Base-by-base conservation (phyloP, 2,888 invertebrate species). In the Melanargia galathea region DNA sequence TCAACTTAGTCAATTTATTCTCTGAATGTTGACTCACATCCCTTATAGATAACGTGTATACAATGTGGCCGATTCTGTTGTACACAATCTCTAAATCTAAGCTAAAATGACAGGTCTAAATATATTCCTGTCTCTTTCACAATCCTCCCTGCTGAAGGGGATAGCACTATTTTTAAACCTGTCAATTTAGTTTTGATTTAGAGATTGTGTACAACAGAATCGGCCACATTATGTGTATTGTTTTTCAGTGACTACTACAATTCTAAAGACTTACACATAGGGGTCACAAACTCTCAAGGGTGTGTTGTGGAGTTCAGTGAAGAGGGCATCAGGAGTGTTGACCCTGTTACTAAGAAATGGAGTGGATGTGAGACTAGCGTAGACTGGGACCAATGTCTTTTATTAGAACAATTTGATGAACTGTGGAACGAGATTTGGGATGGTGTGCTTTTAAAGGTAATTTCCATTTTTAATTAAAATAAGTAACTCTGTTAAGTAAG, bases 201-300 rank as follows among this genome's bases (percentile, higher is more conserved):
- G n/a, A n/a, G n/a, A n/a, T n/a, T n/a, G n/a, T n/a, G n/a, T n/a
- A n/a, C n/a, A n/a, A n/a, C n/a, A n/a, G n/a, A n/a, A n/a, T n/a
- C n/a, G n/a, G n/a, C n/a, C n/a, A n/a, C n/a, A n/a, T n/a, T n/a
- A n/a, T n/a, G n/a, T n/a, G n/a, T 49, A 49, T 66, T 71, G 63
- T 56, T 66, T 92, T 92, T 51, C 90, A 97, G 96, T 84, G 95
- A 96, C 85, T 97, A 97, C 84, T 93, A 93, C 80, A 95, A 96
- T 82, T 94, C 94, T 52, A 95, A 95, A 82, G 96, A 97, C 89
- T 93, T 98, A 69, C 98, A 98, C 86, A 97, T 98, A 82, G 98
- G 97, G 62, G 94, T 98, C 69, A 97, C 97, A 60, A 95, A 96
- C 77, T 97, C 97, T 8, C 91, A 91, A 65, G 96, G 97, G 40